Evolutionary conservation across 1,140 invertebrate species (phyloP), one percentile per base, ranked within the genome.

Genomic region (Aphelinus atriplicis): DNA sequence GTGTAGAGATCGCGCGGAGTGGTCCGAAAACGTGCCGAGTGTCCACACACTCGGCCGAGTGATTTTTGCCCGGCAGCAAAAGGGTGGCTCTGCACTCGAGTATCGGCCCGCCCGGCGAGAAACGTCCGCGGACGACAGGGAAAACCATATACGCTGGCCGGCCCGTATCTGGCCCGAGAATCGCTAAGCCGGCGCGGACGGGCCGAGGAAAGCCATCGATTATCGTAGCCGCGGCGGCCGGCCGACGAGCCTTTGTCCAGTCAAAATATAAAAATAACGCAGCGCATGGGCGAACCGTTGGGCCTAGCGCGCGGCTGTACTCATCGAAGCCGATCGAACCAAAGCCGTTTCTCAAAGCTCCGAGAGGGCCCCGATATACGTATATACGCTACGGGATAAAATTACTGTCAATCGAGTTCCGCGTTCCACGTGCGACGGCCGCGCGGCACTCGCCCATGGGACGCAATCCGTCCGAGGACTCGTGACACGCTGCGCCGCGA

Each of bases 351-450:
- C 51, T 53, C 51, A 53, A 53, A 53, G 26, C 9, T 6, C 51
- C 51, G 51, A 53, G 51, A 6, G 4, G 51, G 26, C 26, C 26
- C 26, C 26, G 26, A 26, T 26, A 58, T 7, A 46, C 57, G 56
- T 56, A 42, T 68, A 57, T 26, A 56, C 53, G 48, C 64, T 47
- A 63, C 42, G 3, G 61, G 55, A 58, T 75, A 48, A 75, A 80
- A 81, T 81, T 81, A 80, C 78, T 80, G 77, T 81, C 80, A 79
- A 77, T 78, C 72, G 58, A 73, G 78, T 80, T 81, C 80, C 80
- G 80, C 78, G 79, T 81, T 81, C 80, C 80, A 77, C 47, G n/a
- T n/a, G 55, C 26, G 26, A 26, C 55, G 71, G 62, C 46, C 26
- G 63, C 3, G 63, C 61, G 62, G 60, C 61, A 43, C 51, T 42